Evolutionary conservation across 1,140 invertebrate genomes (phyloP).

Genomic region (Homalodisca vitripennis): DNA sequence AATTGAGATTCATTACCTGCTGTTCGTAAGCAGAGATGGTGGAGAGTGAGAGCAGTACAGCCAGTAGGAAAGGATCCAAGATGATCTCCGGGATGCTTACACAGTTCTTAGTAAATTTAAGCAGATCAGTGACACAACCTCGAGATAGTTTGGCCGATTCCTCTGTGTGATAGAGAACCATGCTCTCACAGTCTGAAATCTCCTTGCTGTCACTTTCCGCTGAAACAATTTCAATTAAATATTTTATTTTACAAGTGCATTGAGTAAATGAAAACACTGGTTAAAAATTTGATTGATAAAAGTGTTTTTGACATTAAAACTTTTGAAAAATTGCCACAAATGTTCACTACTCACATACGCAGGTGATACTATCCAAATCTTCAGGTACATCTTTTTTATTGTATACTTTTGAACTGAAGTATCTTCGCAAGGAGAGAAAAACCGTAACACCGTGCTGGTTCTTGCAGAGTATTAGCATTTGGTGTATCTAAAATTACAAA

Average conservation of each 20-base stretch:
- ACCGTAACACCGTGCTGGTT: constrained; percentile 46
- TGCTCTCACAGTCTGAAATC: constrained; percentile 49
- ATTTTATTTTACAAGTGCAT: no score
- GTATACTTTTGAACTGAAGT: constrained; percentile 45
- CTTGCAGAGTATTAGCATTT: constrained; percentile 49
- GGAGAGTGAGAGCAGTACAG: constrained; percentile 52
- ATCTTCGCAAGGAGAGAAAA: constrained; percentile 48
- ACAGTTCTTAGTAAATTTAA: constrained; percentile 53
- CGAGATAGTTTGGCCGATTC: constrained; percentile 51
- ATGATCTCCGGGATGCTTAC: constrained; percentile 52
- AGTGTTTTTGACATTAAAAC: no score
- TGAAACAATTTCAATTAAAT: no score
- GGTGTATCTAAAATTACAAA: constrained; percentile 46
- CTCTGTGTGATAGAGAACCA: constrained; percentile 57
- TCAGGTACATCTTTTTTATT: neutral
- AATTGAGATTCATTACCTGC: constrained; percentile 45
- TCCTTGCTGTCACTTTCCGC: constrained; percentile 32
- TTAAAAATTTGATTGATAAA: no score
- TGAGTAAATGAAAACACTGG: no score
- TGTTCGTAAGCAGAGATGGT: constrained; percentile 51
- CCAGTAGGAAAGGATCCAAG: constrained; percentile 56
- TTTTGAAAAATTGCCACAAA: no score
- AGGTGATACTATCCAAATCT: neutral
- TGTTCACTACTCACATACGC: constrained; percentile 4
- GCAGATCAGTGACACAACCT: constrained; percentile 52